phyloP scores from a whole-genome alignment of 2,888 invertebrate species.

The Dromius quadrimaculatus region DNA sequence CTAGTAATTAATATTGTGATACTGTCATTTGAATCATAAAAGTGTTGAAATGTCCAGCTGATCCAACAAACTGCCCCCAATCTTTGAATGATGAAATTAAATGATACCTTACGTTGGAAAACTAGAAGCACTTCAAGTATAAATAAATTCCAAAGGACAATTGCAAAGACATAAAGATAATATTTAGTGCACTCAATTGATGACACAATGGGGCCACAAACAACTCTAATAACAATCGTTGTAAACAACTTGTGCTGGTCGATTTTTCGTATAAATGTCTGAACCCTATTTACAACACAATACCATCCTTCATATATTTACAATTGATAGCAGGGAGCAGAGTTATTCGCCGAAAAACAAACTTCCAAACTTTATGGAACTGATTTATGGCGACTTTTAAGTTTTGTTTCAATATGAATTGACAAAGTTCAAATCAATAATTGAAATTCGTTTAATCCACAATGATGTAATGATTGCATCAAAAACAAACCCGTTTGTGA shows the following conservation, averaged over 20 bases:
- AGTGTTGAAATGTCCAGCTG: conserved; percentile 6
- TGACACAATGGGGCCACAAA: conserved; percentile 24
- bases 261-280: conserved; percentile 36
- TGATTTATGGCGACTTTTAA: conserved; percentile 32
- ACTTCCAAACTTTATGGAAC: conserved; percentile 7
- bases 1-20: not conserved
- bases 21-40: not conserved
- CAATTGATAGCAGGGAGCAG: conserved; percentile 23
- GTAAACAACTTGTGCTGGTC: conserved; percentile 18
- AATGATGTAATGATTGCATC: conserved; percentile 17
- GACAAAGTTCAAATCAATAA: no score
- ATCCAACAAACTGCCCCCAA: no score
- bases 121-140: no score
- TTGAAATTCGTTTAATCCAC: no score
- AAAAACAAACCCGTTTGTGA: conserved; percentile 1
- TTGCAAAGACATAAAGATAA: conserved; percentile 11
- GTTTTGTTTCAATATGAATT: no score
- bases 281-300: conserved; percentile 27
- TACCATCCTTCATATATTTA: conserved; percentile 24
- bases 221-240: conserved; percentile 30
- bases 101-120: no score
- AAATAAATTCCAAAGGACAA: no score
- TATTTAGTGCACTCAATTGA: conserved; percentile 26
- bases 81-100: no score
- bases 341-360: conserved; percentile 28